A percentile compares a stretch with the other conserved stretches of the same genome.
These are phyloP conservation scores for Rhizomys pruinosus DNA, from an alignment of 2,113 vertebrate species.

Conservation along the genomic window DNA sequence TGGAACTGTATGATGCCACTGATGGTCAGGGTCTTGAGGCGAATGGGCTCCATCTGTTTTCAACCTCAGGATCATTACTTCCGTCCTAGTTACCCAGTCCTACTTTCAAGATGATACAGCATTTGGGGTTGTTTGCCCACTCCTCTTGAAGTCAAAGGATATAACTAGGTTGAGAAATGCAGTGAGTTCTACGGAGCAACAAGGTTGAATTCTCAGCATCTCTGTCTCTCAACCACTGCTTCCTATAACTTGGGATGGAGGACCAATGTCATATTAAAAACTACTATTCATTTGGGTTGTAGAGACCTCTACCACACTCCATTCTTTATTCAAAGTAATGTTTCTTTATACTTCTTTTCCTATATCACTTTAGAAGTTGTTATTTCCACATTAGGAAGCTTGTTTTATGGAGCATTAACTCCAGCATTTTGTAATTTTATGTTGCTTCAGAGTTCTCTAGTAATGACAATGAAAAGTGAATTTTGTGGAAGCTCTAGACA, in stretches of 20 bases:
- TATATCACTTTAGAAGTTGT: background rate
- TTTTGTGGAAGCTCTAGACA: background rate
- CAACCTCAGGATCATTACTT: background rate
- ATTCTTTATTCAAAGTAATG: conserved; percentile 11
- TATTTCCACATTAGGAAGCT: background rate
- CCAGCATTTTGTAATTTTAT: background rate
- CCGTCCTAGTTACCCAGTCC: background rate
- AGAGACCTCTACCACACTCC: background rate
- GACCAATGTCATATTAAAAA: background rate
- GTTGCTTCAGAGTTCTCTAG: background rate
- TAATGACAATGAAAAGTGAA: background rate
- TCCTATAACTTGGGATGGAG: background rate
- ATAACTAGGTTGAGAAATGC: background rate
- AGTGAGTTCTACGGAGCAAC: background rate
- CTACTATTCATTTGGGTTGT: no score
- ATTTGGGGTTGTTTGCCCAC: background rate
- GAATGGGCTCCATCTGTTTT: background rate
- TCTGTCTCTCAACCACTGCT: background rate
- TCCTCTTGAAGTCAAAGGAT: background rate
- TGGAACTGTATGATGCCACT: background rate
- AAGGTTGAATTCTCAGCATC: background rate
- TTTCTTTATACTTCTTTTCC: background rate
- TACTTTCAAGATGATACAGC: background rate
- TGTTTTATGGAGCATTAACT: background rate
- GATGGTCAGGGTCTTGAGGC: background rate